Evolutionary conservation across 2,113 vertebrate species (phyloP), one percentile per base, ranked within the genome.

Genomic region (Nibea albiflora): DNA sequence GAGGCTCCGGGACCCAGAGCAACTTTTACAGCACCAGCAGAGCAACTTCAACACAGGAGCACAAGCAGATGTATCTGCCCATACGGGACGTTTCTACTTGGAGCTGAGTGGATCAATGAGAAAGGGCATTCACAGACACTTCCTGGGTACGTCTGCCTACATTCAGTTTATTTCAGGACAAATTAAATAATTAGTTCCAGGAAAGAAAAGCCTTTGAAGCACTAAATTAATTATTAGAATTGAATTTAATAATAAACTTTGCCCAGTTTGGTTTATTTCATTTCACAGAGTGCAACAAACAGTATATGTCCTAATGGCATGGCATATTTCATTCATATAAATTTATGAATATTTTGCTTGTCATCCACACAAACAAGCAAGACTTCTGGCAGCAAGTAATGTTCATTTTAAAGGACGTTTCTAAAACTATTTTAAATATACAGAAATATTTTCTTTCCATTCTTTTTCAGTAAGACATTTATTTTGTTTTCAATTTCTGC

Each of bases 111-210:
- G 95, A 54, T 93, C 83, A 0, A 28, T 93, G 24, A 92, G 87
- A 1, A 95, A 94, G 3, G 76, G 78, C 2, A 86, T 94, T n/a
- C 83, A 91, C n/a, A 95, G 93, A 84, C 93, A 94, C 76, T 90
- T 94, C 83, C 94, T 96, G 83, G 97, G 98, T 98, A 91, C 95
- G 96, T 96, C 65, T 73, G 16, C 1, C 12, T 42, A 2, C 5
- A 53, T 9, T 0, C 22, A 19, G 1, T 20, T 7, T 17, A 1
- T 19, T 50, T 66, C 8, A 31, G 11, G 16, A 19, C 7, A 70
- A n/a, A 56, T 24, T 3, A 19, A 22, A 69, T 52, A 0, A 17
- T 22, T 24, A 0, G 54, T 47, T 14, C 5, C 2, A 35, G 16
- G 46, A 49, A 68, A 39, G 22, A 2, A 44, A 42, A 22, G 4